These are phyloP conservation scores for Frankliniella fusca DNA, from an alignment of 2,888 invertebrate species.

Conservation along the genomic window DNA sequence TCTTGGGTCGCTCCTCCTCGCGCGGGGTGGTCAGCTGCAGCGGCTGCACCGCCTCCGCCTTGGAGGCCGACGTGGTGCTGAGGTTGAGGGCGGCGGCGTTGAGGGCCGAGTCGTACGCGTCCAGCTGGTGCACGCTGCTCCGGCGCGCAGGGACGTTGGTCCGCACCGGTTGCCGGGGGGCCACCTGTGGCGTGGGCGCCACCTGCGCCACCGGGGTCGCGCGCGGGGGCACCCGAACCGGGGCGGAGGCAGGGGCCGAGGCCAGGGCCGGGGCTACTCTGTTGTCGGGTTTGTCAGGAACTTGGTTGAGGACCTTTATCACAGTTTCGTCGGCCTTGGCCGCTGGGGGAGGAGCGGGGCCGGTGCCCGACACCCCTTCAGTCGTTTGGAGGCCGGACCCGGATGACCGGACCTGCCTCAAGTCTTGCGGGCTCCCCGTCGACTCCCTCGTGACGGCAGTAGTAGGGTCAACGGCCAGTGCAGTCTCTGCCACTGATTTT, in stretches of 20 bases:
- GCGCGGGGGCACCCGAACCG: background rate
- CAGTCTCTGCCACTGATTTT: background rate
- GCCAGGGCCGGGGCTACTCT: background rate
- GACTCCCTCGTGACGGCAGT: background rate
- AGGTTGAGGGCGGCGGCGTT: conserved; percentile 1
- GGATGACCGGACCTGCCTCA: too few relatives aligned
- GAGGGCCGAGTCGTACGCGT: background rate
- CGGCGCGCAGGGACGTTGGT: background rate
- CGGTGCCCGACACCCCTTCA: background rate
- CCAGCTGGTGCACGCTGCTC: background rate
- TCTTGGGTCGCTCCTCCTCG: conserved; percentile 17
- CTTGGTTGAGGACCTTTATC: conserved; percentile 6
- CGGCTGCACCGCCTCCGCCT: background rate
- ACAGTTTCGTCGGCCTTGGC: background rate
- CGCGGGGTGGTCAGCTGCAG: background rate
- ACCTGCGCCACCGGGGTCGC: background rate
- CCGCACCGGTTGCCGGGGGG: background rate
- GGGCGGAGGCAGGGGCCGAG: background rate
- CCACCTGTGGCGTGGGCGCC: background rate
- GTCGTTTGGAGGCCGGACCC: background rate
- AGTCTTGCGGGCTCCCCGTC: background rate
- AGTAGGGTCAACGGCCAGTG: background rate
- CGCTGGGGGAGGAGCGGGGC: background rate
- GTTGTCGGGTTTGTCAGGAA: background rate
- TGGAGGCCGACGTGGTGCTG: background rate